Evolutionary conservation across 2,797 vertebrate species (phyloP).

Genomic region (Alosa sapidissima): DNA sequence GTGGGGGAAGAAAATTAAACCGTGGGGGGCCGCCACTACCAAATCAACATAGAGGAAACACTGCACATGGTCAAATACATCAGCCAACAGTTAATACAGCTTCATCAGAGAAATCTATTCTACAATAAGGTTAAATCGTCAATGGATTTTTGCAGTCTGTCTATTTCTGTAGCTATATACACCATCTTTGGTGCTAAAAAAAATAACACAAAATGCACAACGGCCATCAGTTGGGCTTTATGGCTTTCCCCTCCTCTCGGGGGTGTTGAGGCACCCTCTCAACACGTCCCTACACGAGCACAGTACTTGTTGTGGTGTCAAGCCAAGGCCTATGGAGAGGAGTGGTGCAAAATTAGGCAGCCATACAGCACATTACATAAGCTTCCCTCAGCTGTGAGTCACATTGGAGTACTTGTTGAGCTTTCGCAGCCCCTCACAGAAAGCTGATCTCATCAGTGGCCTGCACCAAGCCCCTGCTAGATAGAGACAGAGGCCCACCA

Average conservation of each 20-base stretch:
- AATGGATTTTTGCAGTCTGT: neutral
- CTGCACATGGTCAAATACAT: neutral
- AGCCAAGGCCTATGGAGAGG: neutral
- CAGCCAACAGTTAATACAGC: neutral
- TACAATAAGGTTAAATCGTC: neutral
- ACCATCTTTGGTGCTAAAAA: neutral
- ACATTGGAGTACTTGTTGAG: slow-evolving; percentile 3
- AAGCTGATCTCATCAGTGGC: neutral
- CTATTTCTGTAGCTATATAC: neutral
- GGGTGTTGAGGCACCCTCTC: neutral
- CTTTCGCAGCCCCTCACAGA: neutral
- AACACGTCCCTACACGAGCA: neutral
- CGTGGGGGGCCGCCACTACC: too few species aligned
- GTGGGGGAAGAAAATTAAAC: too few species aligned
- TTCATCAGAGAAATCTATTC: neutral
- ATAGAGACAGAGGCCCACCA: too few species aligned
- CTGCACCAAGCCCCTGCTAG: neutral
- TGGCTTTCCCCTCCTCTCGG: neutral
- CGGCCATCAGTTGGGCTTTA: neutral
- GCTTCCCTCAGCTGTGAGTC: slow-evolving; percentile 17
- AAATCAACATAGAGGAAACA: too few species aligned
- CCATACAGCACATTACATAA: slow-evolving; percentile 20
- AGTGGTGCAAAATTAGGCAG: slow-evolving; percentile 11
- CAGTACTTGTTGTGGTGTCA: slow-evolving; percentile 14
- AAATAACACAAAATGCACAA: neutral